Percentiles rank a stretch among this genome's conserved stretches.
phyloP scores from a whole-genome alignment of 2,888 invertebrate species.

The Xanthia togata region DNA sequence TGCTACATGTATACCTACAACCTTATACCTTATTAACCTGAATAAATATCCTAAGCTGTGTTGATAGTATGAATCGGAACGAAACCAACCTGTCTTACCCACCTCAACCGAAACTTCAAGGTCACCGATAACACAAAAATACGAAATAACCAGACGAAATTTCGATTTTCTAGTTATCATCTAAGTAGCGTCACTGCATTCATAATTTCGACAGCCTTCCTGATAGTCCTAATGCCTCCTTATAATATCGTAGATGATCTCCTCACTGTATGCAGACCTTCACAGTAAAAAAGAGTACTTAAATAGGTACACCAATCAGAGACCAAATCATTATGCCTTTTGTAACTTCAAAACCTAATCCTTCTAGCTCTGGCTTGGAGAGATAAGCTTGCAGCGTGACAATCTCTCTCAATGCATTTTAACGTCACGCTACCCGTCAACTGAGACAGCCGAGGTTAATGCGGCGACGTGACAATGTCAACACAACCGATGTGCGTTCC shows the following conservation, averaged over 20 bases:
- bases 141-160: background rate
- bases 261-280: background rate
- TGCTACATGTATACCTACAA: no score
- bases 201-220: background rate
- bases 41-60: slow-evolving; percentile 21
- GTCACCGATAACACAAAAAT: slow-evolving; percentile 11
- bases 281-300: background rate
- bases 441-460: slow-evolving; percentile 10
- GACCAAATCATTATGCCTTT: background rate
- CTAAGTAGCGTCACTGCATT: no score
- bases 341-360: background rate
- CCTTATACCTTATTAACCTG: background rate
- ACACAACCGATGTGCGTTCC: slow-evolving; percentile 13
- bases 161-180: background rate
- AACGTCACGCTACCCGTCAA: slow-evolving; percentile 36
- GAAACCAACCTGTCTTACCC: slow-evolving; percentile 21
- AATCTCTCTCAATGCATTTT: slow-evolving; percentile 23
- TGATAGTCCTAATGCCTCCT: background rate
- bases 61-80: background rate
- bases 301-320: no score
- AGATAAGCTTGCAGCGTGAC: slow-evolving; percentile 7
- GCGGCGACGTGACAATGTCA: slow-evolving; percentile 31
- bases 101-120: slow-evolving; percentile 25
- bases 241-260: background rate
- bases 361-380: background rate